A percentile compares a stretch with the other conserved stretches of the same genome.
These are phyloP conservation scores for Eugnorisma glareosa DNA, from an alignment of 2,888 invertebrate species.

Conservation along the genomic window DNA sequence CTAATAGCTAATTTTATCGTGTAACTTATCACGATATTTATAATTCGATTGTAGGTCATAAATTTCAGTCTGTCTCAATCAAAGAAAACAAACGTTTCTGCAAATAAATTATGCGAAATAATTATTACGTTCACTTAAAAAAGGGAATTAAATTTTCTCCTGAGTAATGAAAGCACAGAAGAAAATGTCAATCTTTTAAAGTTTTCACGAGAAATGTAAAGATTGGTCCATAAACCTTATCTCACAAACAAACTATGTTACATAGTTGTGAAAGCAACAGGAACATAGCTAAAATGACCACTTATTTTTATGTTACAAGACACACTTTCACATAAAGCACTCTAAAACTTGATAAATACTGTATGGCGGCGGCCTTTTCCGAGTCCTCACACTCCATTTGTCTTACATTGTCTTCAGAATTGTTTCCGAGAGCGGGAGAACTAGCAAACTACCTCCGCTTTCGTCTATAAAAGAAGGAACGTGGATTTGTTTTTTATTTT, in stretches of 20 bases:
- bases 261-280: neutral
- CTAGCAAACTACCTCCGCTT: constrained; percentile 57
- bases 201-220: neutral
- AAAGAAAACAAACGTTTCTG: neutral
- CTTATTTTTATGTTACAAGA: constrained; percentile 3
- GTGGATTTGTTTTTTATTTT: constrained; percentile 35
- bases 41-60: neutral
- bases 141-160: neutral
- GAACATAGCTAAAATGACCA: neutral
- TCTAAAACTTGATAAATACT: constrained; percentile 36
- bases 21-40: neutral
- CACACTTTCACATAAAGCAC: neutral
- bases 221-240: neutral
- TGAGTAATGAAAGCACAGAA: neutral
- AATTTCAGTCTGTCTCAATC: neutral
- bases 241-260: neutral
- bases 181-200: neutral
- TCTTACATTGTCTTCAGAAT: constrained; percentile 61
- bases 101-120: neutral
- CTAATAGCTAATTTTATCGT: neutral
- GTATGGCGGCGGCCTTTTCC: constrained; percentile 2
- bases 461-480: constrained; percentile 31
- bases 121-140: neutral
- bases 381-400: constrained; percentile 57
- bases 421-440: constrained; percentile 49